phyloP scores from a whole-genome alignment of 2,113 vertebrate genomes.

The Panthera uncia region DNA sequence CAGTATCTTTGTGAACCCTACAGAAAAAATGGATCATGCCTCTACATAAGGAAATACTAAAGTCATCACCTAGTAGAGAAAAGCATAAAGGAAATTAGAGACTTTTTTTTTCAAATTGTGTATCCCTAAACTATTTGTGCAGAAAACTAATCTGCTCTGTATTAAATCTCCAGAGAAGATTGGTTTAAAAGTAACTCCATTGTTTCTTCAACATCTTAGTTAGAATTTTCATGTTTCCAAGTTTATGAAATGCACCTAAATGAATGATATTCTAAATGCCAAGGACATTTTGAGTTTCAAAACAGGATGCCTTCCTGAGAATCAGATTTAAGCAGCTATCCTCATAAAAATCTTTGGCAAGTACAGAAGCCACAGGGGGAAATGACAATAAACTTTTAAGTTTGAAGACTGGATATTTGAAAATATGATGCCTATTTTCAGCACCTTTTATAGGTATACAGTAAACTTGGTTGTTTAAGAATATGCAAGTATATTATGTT shows the following conservation, averaged over 20 bases:
- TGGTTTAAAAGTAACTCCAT: slow-evolving; percentile 10
- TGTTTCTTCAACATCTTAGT: slow-evolving; percentile 45
- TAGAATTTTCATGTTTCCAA: slow-evolving; percentile 52
- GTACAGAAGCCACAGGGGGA: neutral
- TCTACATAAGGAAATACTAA: slow-evolving; percentile 5
- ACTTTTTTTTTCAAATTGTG: neutral
- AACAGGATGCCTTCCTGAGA: slow-evolving; percentile 28
- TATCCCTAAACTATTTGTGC: neutral
- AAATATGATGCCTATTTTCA: neutral
- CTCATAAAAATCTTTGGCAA: slow-evolving; percentile 48
- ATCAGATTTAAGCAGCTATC: neutral
- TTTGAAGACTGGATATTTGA: neutral
- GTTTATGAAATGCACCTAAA: slow-evolving; percentile 15
- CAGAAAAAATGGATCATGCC: neutral
- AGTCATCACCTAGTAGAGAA: neutral
- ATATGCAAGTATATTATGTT: neutral
- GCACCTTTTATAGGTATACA: neutral
- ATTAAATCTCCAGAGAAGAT: slow-evolving; percentile 5
- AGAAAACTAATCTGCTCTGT: slow-evolving; percentile 33
- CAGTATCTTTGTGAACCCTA: neutral
- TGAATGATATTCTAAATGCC: slow-evolving; percentile 35
- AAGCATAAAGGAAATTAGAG: neutral
- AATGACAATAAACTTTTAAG: slow-evolving; percentile 27
- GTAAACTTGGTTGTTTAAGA: slow-evolving; percentile 13
- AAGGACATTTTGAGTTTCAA: slow-evolving; percentile 44